These are phyloP conservation scores for Cygnus atratus DNA, from an alignment of 2,113 vertebrate species.

Conservation along the genomic window DNA sequence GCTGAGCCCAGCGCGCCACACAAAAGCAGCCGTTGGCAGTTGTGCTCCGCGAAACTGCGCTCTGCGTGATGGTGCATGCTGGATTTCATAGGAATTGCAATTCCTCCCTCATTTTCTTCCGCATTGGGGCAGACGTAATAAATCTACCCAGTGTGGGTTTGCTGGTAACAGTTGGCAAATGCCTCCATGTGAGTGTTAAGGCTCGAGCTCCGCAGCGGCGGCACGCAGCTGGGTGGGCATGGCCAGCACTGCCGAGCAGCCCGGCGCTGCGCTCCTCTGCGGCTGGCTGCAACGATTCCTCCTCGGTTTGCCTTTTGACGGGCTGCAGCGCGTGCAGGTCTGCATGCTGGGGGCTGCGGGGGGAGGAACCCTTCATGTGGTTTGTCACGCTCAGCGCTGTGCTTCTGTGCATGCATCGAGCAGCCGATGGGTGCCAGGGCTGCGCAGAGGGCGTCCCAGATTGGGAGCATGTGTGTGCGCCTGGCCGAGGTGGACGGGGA, in stretches of 20 bases:
- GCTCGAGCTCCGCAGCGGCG: neutral
- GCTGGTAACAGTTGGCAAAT: neutral
- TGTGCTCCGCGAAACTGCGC: fast-evolving
- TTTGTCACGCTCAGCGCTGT: fast-evolving
- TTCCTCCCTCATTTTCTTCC: neutral
- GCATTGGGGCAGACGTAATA: neutral
- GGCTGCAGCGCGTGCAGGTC: neutral
- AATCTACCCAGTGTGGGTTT: neutral
- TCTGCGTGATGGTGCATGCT: fast-evolving
- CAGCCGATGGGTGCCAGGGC: neutral
- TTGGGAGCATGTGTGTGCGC: neutral
- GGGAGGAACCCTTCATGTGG: fast-evolving
- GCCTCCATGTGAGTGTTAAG: neutral
- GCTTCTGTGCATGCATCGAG: neutral
- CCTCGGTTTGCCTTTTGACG: fast-evolving
- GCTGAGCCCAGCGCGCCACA: fast-evolving
- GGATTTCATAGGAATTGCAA: neutral
- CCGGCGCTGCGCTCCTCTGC: neutral
- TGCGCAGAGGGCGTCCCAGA: neutral
- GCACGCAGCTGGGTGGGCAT: neutral
- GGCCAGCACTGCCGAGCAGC: fast-evolving
- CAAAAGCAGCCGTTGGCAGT: neutral
- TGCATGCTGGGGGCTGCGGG: fast-evolving
- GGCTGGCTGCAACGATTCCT: neutral
- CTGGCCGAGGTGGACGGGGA: fast-evolving